A percentile compares a stretch with the other conserved stretches of the same genome.
phyloP scores from a whole-genome alignment of 2,888 invertebrate species.

The Phengaris arion region DNA sequence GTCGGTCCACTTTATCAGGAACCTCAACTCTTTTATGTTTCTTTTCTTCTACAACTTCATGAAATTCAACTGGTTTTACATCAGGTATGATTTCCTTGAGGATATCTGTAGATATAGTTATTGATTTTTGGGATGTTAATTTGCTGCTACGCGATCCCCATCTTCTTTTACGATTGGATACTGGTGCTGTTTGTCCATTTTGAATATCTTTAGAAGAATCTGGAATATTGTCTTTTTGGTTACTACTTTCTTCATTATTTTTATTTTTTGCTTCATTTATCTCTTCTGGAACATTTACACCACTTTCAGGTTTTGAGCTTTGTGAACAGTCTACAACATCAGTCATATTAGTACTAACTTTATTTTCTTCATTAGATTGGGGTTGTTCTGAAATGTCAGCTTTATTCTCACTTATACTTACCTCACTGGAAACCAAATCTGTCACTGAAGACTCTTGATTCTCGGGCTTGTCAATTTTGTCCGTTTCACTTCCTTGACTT shows the following conservation, averaged over 20 bases:
- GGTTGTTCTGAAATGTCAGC: conserved; percentile 52
- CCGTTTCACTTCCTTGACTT: conserved; percentile 41
- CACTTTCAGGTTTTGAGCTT: conserved; percentile 42
- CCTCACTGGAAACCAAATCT: conserved; percentile 48
- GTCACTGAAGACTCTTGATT: conserved; percentile 29
- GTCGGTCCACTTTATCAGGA: conserved; percentile 62
- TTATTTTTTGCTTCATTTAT: conserved; percentile 38
- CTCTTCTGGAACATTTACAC: conserved; percentile 25
- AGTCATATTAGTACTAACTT: conserved; percentile 59
- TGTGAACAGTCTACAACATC: conserved; percentile 66
- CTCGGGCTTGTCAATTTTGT: background rate
- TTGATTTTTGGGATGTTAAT: conserved; percentile 79
- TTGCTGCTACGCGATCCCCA: conserved; percentile 73
- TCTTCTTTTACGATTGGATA: conserved; percentile 64
- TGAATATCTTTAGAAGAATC: conserved; percentile 52
- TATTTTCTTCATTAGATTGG: conserved; percentile 50
- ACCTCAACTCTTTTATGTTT: conserved; percentile 60
- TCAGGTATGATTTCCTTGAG: conserved; percentile 83
- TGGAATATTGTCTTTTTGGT: conserved; percentile 43
- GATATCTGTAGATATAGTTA: conserved; percentile 87
- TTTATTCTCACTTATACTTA: conserved; percentile 68
- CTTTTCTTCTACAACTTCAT: conserved; percentile 76
- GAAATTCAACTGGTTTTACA: conserved; percentile 81
- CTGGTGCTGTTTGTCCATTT: conserved; percentile 58
- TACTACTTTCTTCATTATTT: conserved; percentile 37